phyloP scores from a whole-genome alignment of 2,888 invertebrate genomes.

The Andrena trimmerana region DNA sequence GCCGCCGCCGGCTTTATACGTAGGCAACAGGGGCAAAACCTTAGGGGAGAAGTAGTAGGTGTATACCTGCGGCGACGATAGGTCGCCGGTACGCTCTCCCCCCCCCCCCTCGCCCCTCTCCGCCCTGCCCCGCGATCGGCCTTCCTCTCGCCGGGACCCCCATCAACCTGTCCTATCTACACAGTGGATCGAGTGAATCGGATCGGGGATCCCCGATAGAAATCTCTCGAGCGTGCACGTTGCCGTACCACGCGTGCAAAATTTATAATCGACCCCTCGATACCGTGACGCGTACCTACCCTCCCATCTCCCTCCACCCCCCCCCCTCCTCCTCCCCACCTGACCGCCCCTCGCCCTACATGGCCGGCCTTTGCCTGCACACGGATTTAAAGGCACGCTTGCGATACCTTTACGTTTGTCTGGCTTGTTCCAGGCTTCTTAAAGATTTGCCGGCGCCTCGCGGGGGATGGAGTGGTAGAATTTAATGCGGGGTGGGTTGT shows the following conservation, averaged over 20 bases:
- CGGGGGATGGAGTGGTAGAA: neutral
- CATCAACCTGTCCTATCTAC: conserved; percentile 56
- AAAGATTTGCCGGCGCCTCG: neutral
- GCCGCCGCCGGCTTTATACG: conserved; percentile 31
- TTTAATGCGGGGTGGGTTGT: neutral
- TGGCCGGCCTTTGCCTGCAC: conserved; percentile 5
- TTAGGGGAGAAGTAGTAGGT: conserved; percentile 47
- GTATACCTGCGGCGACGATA: conserved; percentile 49
- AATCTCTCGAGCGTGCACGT: conserved; percentile 61
- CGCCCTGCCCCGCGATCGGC: neutral
- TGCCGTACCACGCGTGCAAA: conserved; percentile 62
- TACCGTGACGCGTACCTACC: conserved; percentile 37
- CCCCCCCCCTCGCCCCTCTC: conserved; percentile 6
- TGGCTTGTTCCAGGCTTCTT: neutral
- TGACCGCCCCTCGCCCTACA: conserved; percentile 29
- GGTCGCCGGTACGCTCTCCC: conserved; percentile 15
- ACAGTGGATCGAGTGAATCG: conserved; percentile 62
- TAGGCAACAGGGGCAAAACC: conserved; percentile 46
- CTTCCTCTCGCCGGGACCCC: conserved; percentile 44
- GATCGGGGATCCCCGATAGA: conserved; percentile 60
- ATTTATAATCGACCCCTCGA: conserved; percentile 63
- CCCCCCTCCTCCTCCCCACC: conserved; percentile 1
- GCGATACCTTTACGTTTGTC: neutral
- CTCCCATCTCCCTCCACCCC: neutral
- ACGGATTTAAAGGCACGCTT: neutral